Conservation (phyloP, 2,797 vertebrate species). For the Anisognathus igniventris region DNA sequence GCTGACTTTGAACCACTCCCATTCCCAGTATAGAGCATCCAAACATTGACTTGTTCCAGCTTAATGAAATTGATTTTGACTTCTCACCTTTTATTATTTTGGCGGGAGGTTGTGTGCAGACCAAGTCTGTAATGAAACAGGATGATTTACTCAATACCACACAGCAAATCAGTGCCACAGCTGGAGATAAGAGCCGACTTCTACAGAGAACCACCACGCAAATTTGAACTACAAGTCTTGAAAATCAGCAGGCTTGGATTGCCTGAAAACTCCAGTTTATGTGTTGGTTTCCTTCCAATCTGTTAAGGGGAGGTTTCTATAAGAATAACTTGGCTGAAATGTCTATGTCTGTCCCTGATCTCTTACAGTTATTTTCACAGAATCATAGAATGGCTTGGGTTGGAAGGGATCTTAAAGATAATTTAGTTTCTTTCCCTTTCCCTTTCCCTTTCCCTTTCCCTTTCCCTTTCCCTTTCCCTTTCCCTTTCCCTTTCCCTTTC, state of each 20-base stretch:
- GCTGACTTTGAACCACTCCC: constrained; percentile 41
- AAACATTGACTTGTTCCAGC: constrained; percentile 38
- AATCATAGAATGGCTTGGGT: background rate
- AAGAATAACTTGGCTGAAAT: background rate
- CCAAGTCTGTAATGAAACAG: constrained; percentile 6
- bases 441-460: background rate
- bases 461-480: background rate
- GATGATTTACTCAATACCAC: constrained; percentile 48
- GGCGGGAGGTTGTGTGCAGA: background rate
- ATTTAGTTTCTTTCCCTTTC: background rate
- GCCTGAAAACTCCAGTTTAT: background rate
- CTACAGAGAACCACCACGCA: background rate
- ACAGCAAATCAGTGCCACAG: constrained; percentile 24
- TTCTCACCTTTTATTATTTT: constrained; percentile 60
- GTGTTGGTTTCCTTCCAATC: background rate
- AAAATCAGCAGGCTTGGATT: background rate
- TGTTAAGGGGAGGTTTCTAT: background rate
- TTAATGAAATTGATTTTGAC: constrained; percentile 60
- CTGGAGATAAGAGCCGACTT: constrained; percentile 7
- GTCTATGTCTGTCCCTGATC: background rate
- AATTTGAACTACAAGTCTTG: background rate
- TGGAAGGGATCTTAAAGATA: background rate
- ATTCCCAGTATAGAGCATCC: constrained; percentile 13
- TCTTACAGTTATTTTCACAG: background rate
- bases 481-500: no score